A percentile compares a stretch with the other conserved stretches of the same genome.
phyloP scores from a whole-genome alignment of 2,113 vertebrate species.

The Phrynosoma blainvillii region DNA sequence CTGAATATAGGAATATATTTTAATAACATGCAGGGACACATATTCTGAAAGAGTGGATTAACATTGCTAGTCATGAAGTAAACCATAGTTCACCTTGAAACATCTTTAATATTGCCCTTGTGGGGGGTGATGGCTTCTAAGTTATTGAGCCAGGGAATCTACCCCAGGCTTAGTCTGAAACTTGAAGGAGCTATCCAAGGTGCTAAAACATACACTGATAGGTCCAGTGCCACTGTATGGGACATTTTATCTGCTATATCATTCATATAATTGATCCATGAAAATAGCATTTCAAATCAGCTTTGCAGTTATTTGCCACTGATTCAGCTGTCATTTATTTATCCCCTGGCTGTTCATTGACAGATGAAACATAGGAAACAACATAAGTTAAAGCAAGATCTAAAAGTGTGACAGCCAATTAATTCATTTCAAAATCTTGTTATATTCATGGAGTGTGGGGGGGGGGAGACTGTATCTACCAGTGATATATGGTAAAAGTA shows the following conservation, averaged over 20 bases:
- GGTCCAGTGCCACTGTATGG: not conserved
- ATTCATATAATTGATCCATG: not conserved
- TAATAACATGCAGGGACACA: not conserved
- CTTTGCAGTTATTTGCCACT: slow-evolving; percentile 3
- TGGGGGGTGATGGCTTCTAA: no score
- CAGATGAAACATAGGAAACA: not conserved
- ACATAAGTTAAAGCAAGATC: slow-evolving; percentile 29
- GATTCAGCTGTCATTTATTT: not conserved
- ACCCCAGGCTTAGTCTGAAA: no score
- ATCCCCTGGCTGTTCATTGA: not conserved
- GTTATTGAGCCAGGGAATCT: no score
- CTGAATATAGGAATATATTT: not conserved
- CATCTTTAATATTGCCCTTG: no score
- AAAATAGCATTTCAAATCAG: slow-evolving; percentile 11
- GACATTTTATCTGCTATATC: not conserved
- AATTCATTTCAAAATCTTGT: slow-evolving; percentile 49
- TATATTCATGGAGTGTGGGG: not conserved
- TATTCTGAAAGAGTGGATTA: not conserved
- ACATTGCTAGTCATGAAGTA: not conserved
- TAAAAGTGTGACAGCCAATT: slow-evolving; percentile 28
- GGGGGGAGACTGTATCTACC: slow-evolving; percentile 31
- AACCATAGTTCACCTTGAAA: not conserved
- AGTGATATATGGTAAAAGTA: slow-evolving; percentile 48
- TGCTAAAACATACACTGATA: no score
- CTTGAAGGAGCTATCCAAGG: no score